phyloP scores from a whole-genome alignment of 2,113 vertebrate species.

The Mandrillus leucophaeus region DNA sequence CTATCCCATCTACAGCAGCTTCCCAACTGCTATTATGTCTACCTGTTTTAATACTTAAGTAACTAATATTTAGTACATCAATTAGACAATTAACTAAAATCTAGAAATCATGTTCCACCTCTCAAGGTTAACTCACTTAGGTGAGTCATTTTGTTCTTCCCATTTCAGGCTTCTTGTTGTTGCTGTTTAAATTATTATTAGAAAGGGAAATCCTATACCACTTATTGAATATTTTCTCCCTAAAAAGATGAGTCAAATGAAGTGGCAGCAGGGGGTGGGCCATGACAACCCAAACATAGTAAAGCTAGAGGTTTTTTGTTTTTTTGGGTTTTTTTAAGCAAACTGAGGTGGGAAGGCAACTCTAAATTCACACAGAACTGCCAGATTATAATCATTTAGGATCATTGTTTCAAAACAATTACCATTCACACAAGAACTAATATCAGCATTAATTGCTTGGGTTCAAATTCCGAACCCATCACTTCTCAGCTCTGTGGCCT shows the following conservation, averaged over 20 bases:
- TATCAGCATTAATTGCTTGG: not conserved
- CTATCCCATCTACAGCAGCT: not conserved
- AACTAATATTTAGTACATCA: not conserved
- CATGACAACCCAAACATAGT: not conserved
- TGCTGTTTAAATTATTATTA: not conserved
- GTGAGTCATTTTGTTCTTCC: not conserved
- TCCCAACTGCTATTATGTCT: not conserved
- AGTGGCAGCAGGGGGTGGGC: not conserved
- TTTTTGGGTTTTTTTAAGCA: not conserved
- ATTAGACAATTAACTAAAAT: not conserved
- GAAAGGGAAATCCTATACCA: conserved; percentile 17
- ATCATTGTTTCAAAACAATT: not conserved
- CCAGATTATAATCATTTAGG: not conserved
- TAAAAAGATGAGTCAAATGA: conserved; percentile 3
- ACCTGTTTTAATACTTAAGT: not conserved
- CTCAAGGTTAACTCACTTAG: not conserved
- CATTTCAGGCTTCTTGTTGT: not conserved
- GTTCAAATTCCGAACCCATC: not conserved
- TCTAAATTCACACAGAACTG: not conserved
- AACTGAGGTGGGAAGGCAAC: not conserved
- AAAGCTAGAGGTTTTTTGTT: not conserved
- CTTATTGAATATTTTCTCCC: not conserved
- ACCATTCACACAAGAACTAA: not conserved
- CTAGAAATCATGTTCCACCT: not conserved
- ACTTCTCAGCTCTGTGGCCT: not conserved